phyloP scores from a whole-genome alignment of 1,140 invertebrate genomes.

The Drosophila oshimai region DNA sequence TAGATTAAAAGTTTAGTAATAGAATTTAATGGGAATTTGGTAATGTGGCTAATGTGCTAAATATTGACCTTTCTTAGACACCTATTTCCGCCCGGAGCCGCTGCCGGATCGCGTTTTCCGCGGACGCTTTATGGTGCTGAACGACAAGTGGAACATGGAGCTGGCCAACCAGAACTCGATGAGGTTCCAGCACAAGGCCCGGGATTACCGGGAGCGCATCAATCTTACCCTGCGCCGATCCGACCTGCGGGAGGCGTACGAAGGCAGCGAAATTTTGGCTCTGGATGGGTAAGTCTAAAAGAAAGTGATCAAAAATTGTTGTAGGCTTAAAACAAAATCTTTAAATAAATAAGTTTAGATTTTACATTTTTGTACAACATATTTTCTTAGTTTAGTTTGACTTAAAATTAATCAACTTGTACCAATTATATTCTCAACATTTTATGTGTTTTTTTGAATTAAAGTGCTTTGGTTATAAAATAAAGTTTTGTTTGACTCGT shows the following conservation, averaged over 20 bases:
- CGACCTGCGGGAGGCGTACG: constrained; percentile 83
- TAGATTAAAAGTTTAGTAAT: no score
- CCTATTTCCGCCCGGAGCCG: constrained; percentile 90
- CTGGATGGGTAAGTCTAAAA: constrained; percentile 88
- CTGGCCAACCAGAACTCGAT: constrained; percentile 87
- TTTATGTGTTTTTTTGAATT: no score
- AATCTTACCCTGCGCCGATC: constrained; percentile 90
- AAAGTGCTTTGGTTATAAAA: no score
- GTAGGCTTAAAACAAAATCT: no score
- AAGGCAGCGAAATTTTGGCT: constrained; percentile 79
- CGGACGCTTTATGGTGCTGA: constrained; percentile 88
- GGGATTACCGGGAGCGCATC: constrained; percentile 89
- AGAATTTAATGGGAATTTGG: no score
- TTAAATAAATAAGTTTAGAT: no score
- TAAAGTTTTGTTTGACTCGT: no score
- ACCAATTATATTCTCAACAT: no score
- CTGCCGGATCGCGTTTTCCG: constrained; percentile 90
- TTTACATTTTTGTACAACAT: no score
- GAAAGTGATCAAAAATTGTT: neutral
- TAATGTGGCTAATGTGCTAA: no score
- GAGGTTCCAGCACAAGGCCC: constrained; percentile 87
- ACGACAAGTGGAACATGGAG: constrained; percentile 87
- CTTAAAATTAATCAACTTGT: no score
- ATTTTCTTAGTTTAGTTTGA: no score
- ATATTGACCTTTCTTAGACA: constrained; percentile 84